These are phyloP conservation scores for Lontra canadensis DNA, from an alignment of 2,113 vertebrate species.

Conservation along the genomic window DNA sequence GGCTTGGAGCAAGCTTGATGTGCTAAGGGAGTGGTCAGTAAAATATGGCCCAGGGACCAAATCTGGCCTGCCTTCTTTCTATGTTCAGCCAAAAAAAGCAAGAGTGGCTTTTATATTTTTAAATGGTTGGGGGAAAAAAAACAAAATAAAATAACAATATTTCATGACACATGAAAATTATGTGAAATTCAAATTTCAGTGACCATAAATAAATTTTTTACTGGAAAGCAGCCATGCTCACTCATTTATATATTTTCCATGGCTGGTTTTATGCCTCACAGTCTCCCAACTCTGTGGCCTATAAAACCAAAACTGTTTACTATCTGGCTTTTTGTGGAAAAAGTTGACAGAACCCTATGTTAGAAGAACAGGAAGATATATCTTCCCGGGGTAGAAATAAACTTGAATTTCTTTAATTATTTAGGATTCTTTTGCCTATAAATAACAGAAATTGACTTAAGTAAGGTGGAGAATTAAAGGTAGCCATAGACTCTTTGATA, in stretches of 20 bases:
- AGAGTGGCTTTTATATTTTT: conserved; percentile 41
- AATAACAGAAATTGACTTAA: conserved; percentile 32
- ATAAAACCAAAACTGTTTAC: conserved; percentile 41
- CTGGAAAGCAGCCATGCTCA: not conserved
- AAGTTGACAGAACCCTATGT: not conserved
- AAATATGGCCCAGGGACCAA: not conserved
- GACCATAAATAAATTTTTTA: conserved; percentile 31
- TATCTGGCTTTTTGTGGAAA: not conserved
- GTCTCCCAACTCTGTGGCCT: no score
- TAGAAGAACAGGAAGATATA: conserved; percentile 37
- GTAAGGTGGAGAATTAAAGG: not conserved
- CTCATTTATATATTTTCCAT: conserved; percentile 34
- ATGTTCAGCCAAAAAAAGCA: not conserved
- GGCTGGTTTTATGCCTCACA: conserved; percentile 7
- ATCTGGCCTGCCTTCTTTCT: not conserved
- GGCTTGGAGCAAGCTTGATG: not conserved
- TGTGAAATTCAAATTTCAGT: conserved; percentile 29
- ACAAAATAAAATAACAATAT: not conserved
- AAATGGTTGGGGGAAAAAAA: not conserved
- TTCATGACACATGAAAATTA: conserved; percentile 29
- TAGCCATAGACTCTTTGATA: not conserved
- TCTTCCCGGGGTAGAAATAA: conserved; percentile 34
- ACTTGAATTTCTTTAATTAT: conserved; percentile 14
- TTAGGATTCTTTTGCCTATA: conserved; percentile 15
- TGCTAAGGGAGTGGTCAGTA: not conserved